phyloP scores from a whole-genome alignment of 2,888 invertebrate species.

The Parthenolecanium corni region DNA sequence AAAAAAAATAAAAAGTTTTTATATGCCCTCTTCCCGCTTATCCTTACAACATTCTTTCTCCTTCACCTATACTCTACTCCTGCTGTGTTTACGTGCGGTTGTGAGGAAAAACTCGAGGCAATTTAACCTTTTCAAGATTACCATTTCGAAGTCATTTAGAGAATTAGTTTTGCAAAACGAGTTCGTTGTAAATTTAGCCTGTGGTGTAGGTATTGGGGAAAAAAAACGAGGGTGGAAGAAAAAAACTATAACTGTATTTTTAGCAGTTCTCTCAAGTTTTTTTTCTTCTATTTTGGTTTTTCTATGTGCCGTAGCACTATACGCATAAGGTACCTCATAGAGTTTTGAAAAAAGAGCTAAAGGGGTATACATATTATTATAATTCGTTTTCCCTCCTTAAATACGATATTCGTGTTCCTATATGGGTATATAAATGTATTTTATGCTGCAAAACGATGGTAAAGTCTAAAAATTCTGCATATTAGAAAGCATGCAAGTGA shows the following conservation, averaged over 20 bases:
- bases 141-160: conserved; percentile 9
- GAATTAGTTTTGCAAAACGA: conserved; percentile 7
- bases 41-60: neutral
- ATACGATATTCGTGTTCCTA: neutral
- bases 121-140: conserved; percentile 8
- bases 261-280: too few species aligned
- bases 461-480: neutral
- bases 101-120: neutral
- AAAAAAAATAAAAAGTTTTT: too few species aligned
- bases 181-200: conserved; percentile 1
- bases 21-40: too few species aligned
- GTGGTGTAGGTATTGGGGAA: neutral
- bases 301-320: neutral
- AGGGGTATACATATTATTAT: neutral
- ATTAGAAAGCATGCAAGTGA: too few species aligned
- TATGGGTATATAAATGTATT: neutral
- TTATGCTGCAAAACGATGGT: neutral
- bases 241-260: neutral
- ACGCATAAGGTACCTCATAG: too few species aligned
- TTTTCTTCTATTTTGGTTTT: neutral
- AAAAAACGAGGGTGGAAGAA: neutral
- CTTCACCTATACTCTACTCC: neutral
- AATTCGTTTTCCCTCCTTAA: neutral
- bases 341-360: neutral
- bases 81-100: neutral